Evolutionary conservation across 2,797 vertebrate species (phyloP), one percentile per base, ranked within the genome.

Genomic region (Chloroceryle inda): DNA sequence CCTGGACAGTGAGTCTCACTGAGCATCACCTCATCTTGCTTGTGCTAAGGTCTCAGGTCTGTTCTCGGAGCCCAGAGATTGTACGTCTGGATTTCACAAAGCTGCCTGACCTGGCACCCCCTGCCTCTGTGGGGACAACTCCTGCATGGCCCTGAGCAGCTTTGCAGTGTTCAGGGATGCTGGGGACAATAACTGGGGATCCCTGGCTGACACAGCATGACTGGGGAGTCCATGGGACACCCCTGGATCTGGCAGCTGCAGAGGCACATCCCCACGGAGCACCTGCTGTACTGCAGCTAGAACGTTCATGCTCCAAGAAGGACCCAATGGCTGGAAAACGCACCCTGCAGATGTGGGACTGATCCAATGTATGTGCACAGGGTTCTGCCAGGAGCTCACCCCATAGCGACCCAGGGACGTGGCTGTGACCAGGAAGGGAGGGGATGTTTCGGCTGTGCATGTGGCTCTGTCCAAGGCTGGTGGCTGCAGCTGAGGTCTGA

Each of bases 381-480:
- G 9, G 37, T 64, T 78, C 11, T 3, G 31, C 59, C 63, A 22
- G 31, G 15, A 76, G 23, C 27, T 76, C 9, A 20, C 4, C 4
- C 31, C 3, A 0, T 1, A 14, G 22, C 27, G n/a, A 35, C 31
- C 38, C 10, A 9, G 40, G 47, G 19, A 53, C 1, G 1, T 29
- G 56, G 33, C 31, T 53, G 42, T 44, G 50, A 31, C 3, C 0
- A 2, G 21, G 20, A 47, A 50, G 29, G 47, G 45, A 67, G 11
- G 8, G 13, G 20, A 1, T 31, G 23, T 23, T 64, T 71, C 1
- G 1, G 47, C 38, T 11, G 3, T 29, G 40, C 59, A 11, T 0
- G 42, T 44, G 0, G 31, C 74, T 67, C 62, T 29, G 5, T 19
- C 67, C 49, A 47, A 49, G 62, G 42, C 21, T 4, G 4, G 6